Conservation (phyloP, 2,888 invertebrate species). For the Clanis bilineata region DNA sequence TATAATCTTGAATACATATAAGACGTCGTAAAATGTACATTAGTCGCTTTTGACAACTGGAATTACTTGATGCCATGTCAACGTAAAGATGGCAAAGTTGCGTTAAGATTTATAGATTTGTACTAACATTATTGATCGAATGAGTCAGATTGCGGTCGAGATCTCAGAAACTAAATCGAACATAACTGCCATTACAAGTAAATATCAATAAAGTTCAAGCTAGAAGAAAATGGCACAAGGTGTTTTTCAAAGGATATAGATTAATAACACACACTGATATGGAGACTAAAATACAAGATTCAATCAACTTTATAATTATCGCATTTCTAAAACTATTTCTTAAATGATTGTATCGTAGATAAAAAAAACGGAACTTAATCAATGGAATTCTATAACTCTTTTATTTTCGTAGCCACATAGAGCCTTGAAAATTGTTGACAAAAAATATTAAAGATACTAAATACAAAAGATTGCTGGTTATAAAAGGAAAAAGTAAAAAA, state of each 20-base stretch:
- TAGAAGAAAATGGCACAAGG: conserved; percentile 17
- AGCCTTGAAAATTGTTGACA: too few species aligned
- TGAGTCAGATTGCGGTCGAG: conserved; percentile 14
- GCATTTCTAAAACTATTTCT: not conserved
- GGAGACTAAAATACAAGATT: not conserved
- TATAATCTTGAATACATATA: not conserved
- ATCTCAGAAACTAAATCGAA: conserved; percentile 6
- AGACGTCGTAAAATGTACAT: not conserved
- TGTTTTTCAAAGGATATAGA: conserved; percentile 4
- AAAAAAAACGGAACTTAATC: too few species aligned
- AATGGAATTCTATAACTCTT: not conserved
- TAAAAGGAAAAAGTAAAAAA: not conserved
- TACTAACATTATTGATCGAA: conserved; percentile 9
- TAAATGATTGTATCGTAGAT: too few species aligned
- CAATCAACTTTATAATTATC: too few species aligned
- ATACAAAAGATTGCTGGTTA: too few species aligned
- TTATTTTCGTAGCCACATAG: too few species aligned
- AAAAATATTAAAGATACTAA: too few species aligned
- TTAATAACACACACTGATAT: not conserved
- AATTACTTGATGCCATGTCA: conserved; percentile 8
- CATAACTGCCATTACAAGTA: conserved; percentile 8
- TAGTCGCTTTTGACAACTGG: conserved; percentile 3
- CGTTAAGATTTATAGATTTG: conserved; percentile 10
- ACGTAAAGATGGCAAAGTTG: conserved; percentile 13
- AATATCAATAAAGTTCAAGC: conserved; percentile 11